Percentiles rank a stretch among this genome's conserved stretches.
These are phyloP conservation scores for Oreochromis tanganicae DNA, from an alignment of 2,113 vertebrate species.

Conservation along the genomic window DNA sequence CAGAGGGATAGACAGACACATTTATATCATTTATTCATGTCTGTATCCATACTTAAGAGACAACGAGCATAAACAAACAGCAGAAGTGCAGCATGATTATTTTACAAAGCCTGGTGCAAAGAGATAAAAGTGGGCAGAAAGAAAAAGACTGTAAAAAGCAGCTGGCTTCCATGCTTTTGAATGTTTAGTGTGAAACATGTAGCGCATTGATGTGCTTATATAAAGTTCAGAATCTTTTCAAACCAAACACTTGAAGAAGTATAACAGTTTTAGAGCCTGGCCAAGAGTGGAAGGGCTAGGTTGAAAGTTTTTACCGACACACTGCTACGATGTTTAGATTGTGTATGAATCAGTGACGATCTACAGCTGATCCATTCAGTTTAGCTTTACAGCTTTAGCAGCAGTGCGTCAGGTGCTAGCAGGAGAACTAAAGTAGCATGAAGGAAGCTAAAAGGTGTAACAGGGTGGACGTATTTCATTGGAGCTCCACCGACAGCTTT, in stretches of 20 bases:
- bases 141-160: neutral
- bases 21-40: constrained; percentile 65
- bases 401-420: neutral
- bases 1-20: constrained; percentile 60
- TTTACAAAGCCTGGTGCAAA: constrained; percentile 31
- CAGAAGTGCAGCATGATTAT: constrained; percentile 21
- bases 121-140: neutral
- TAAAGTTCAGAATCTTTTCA: neutral
- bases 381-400: neutral
- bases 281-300: neutral
- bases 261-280: neutral
- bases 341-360: neutral
- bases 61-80: constrained; percentile 43
- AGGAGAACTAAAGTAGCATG: neutral
- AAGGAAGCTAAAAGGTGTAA: neutral
- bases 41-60: constrained; percentile 41
- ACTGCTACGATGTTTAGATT: neutral
- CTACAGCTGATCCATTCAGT: neutral
- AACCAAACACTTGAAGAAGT: neutral
- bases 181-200: neutral
- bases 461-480: neutral
- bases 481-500: neutral
- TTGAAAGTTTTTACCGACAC: neutral
- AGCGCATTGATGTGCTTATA: neutral
- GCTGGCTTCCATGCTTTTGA: neutral